These are phyloP conservation scores for Zoanthus sansibaricus DNA, from an alignment of 92 coral and sea anemone genomes.

Conservation along the genomic window DNA sequence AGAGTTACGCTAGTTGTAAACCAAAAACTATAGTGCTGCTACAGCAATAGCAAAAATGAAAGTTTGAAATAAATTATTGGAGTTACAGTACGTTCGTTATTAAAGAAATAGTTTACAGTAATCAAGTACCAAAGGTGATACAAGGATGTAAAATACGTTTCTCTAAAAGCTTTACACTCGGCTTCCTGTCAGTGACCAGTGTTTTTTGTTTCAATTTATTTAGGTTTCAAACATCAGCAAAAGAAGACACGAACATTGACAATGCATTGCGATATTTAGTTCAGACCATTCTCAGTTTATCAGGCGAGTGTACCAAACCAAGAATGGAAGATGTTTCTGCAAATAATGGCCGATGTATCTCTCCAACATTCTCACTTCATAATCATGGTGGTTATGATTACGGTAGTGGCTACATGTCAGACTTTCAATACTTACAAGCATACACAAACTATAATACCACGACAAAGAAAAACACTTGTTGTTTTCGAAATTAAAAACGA, in stretches of 20 bases:
- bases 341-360: slow-evolving; percentile 1
- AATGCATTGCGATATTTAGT: slow-evolving; percentile 84
- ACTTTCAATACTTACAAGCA: slow-evolving; percentile 32
- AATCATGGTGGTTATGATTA: neutral
- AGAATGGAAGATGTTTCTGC: slow-evolving; percentile 33
- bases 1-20: no score
- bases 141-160: neutral
- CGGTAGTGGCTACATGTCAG: slow-evolving; percentile 68
- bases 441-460: neutral
- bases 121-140: no score
- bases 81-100: no score
- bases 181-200: neutral
- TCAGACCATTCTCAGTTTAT: slow-evolving; percentile 79
- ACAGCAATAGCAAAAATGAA: no score
- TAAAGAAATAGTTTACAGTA: no score
- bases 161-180: neutral
- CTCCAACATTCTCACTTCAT: slow-evolving; percentile 24
- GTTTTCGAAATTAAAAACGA: slow-evolving; percentile 6
- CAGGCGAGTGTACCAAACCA: slow-evolving; percentile 76
- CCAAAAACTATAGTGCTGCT: no score
- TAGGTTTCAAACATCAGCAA: slow-evolving; percentile 97
- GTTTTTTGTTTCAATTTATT: neutral
- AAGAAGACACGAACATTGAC: slow-evolving; percentile 88
- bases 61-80: no score
- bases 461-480: slow-evolving; percentile 57